Evolutionary conservation across 2,797 vertebrate genomes (phyloP).

Genomic region (Amblyopsis hoosieri): DNA sequence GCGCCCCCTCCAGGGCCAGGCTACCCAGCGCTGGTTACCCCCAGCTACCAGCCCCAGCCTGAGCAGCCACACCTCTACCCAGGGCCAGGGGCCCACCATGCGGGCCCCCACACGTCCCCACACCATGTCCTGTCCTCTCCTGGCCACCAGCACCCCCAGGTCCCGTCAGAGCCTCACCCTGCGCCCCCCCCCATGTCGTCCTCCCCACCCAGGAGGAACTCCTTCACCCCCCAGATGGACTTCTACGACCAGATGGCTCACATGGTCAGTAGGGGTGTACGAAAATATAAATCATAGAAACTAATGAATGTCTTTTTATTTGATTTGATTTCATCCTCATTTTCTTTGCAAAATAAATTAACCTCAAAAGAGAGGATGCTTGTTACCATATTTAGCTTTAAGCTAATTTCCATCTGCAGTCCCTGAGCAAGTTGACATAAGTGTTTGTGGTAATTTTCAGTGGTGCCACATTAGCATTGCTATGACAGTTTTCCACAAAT

Average conservation of each 20-base stretch:
- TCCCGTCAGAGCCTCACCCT: constrained; percentile 39
- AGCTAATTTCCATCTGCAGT: too few relatives aligned
- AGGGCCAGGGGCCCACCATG: constrained; percentile 49
- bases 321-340: too few relatives aligned
- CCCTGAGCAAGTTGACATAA: too few relatives aligned
- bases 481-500: too few relatives aligned
- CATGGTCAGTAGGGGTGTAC: constrained; percentile 67
- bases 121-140: constrained; percentile 73
- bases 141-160: constrained; percentile 31
- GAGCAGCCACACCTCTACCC: constrained; percentile 65
- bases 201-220: constrained; percentile 65
- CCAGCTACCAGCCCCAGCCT: constrained; percentile 66
- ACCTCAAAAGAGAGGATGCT: too few relatives aligned
- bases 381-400: too few relatives aligned
- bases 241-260: constrained; percentile 85
- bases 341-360: too few relatives aligned
- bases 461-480: too few relatives aligned
- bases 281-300: background rate
- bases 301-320: background rate
- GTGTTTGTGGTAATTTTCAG: too few relatives aligned
- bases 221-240: constrained; percentile 81
- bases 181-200: constrained; percentile 30
- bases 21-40: constrained; percentile 58
- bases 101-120: constrained; percentile 58
- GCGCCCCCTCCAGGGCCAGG: constrained; percentile 52